Base-by-base conservation (phyloP, 2,888 invertebrate species). In the Agapetus fuscipes region DNA sequence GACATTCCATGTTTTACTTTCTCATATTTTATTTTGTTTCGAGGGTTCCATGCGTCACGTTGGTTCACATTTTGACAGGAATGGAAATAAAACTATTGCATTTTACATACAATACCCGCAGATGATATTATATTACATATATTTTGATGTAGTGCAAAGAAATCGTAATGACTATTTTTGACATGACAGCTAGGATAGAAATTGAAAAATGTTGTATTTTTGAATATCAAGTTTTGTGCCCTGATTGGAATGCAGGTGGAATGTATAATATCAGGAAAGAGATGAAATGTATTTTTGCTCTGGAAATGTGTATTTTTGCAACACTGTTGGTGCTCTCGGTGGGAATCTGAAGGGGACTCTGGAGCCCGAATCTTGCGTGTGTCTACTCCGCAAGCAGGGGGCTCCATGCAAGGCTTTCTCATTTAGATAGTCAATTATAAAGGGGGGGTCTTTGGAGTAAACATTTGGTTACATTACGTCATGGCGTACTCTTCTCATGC, bases 121-220 rank as follows among this genome's bases (percentile, higher is more conserved):
- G 9, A 9, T 20, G 20, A 6, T 20, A 20, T 37, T 41, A 20
- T 26, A 36, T 37, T 32, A 28, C 37, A 17, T 24, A 24, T 42
- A 38, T 34, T 36, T 31, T 17, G 16, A 34, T 10, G 37, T 46
- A 43, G 39, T 33, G 36, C 28, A 41, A 27, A 43, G 31, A 37
- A 41, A 41, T 26, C 30, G 29, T 40, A 47, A 37, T 32, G 33
- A 47, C 41, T 47, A 47, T 47, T 47, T 47, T 47, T 47, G 47
- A 47, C 47, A 47, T 47, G 47, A 47, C 44, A 47, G 39, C 30
- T 47, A 47, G 47, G 37, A 34, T 47, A 47, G 39, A 36, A 34
- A 29, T 35, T 43, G n/a, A n/a, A n/a, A n/a, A n/a, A n/a, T 27
- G 34, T 37, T 41, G 41, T 46, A 46, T 46, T 43, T 46, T 46